Evolutionary conservation across 2,888 invertebrate species (phyloP).

Genomic region (Napeogenes inachia): DNA sequence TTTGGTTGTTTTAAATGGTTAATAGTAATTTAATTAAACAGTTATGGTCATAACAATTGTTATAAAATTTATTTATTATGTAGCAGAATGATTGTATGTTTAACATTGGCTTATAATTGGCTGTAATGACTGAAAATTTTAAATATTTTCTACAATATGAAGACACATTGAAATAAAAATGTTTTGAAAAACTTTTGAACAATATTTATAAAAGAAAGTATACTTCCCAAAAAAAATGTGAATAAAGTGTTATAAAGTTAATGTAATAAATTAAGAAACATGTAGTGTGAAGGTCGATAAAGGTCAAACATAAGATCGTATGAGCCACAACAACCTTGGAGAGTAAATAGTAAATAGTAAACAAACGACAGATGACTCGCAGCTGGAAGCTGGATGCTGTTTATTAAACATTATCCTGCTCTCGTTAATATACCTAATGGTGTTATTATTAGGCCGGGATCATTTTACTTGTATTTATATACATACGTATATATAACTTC

Average conservation of each 20-base stretch:
- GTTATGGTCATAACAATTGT: too few species aligned
- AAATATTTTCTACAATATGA: too few species aligned
- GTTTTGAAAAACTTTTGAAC: too few species aligned
- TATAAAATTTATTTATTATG: too few species aligned
- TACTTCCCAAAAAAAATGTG: not conserved
- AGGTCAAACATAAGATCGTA: slow-evolving; percentile 11
- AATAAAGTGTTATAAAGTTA: too few species aligned
- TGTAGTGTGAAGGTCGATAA: slow-evolving; percentile 14
- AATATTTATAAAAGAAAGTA: not conserved
- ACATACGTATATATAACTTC: too few species aligned
- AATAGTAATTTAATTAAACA: too few species aligned
- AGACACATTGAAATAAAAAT: too few species aligned
- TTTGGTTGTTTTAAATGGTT: too few species aligned
- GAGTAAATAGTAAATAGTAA: slow-evolving; percentile 31
- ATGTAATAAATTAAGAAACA: not conserved
- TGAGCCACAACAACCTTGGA: slow-evolving; percentile 18
- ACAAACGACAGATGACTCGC: slow-evolving; percentile 55
- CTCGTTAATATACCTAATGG: slow-evolving; percentile 33
- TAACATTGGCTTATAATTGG: too few species aligned
- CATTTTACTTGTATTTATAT: not conserved
- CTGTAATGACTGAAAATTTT: too few species aligned
- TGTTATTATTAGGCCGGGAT: slow-evolving; percentile 20
- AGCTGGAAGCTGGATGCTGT: slow-evolving; percentile 53
- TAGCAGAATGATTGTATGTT: too few species aligned
- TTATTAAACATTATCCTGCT: slow-evolving; percentile 57